Evolutionary conservation across 2,888 invertebrate genomes (phyloP).

Genomic region (Spatulosminthurus flaviceps): DNA sequence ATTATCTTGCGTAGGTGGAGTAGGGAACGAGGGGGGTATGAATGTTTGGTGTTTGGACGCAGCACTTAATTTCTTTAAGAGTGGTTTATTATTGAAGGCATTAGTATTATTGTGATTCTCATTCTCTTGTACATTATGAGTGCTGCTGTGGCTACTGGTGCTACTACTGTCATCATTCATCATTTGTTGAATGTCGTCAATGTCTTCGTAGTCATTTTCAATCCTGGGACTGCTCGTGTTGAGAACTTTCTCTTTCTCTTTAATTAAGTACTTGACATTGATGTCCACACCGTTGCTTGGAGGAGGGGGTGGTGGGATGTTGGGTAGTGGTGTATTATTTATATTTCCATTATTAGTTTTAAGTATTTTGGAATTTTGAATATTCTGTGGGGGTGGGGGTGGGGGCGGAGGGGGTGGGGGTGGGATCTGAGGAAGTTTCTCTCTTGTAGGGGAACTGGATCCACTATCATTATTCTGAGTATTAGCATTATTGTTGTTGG

Average conservation of each 20-base stretch:
- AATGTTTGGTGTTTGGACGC: slow-evolving; percentile 73
- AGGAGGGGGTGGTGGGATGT: neutral
- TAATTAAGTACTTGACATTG: slow-evolving; percentile 21
- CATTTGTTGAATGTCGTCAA: slow-evolving; percentile 75
- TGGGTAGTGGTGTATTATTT: neutral
- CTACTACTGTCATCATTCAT: slow-evolving; percentile 24
- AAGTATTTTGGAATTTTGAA: neutral
- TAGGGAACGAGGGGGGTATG: slow-evolving; percentile 89
- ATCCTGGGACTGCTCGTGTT: slow-evolving; percentile 1
- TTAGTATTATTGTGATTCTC: slow-evolving; percentile 20
- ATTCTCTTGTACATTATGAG: neutral
- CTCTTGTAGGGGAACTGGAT: neutral
- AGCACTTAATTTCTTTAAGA: slow-evolving; percentile 14
- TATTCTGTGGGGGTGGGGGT: slow-evolving; percentile 61
- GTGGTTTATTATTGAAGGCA: neutral
- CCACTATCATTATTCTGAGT: slow-evolving; percentile 1
- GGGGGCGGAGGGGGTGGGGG: slow-evolving; percentile 51
- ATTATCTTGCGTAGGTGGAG: slow-evolving; percentile 77
- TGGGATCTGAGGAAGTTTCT: neutral
- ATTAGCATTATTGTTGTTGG: slow-evolving; percentile 31
- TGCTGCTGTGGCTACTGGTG: no score
- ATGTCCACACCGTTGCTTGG: slow-evolving; percentile 27
- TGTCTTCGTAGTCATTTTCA: slow-evolving; percentile 79
- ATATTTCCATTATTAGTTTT: slow-evolving; percentile 11
- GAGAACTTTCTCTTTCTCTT: slow-evolving; percentile 29